phyloP scores from a whole-genome alignment of 2,113 vertebrate species.

The Halcyon senegalensis region DNA sequence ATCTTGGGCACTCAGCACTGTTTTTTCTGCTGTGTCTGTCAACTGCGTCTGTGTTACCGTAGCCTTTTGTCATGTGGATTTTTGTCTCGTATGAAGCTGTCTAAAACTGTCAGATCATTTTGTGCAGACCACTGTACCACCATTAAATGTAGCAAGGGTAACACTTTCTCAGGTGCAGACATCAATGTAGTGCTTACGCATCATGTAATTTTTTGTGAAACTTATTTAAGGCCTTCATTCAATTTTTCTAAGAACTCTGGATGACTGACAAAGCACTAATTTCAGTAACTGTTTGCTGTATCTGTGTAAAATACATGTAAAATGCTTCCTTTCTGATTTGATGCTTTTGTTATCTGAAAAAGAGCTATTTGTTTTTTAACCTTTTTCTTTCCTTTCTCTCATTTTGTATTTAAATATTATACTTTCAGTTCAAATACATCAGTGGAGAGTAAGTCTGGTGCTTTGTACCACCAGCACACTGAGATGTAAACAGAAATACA shows the following conservation, averaged over 20 bases:
- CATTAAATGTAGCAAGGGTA: neutral
- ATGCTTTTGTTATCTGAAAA: neutral
- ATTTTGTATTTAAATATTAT: neutral
- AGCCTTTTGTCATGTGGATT: neutral
- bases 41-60: rapidly evolving
- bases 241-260: neutral
- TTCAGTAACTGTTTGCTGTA: neutral
- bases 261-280: neutral
- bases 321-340: neutral
- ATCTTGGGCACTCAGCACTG: neutral
- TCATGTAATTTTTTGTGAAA: neutral
- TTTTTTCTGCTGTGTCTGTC: neutral
- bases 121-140: neutral
- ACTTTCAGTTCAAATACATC: neutral
- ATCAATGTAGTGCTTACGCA: neutral
- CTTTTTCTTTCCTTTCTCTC: neutral
- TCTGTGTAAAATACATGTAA: neutral
- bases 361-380: neutral
- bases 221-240: neutral
- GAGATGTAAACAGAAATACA: neutral
- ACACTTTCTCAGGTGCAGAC: neutral
- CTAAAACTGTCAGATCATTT: neutral
- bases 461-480: neutral
- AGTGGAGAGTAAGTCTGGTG: neutral
- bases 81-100: neutral